Evolutionary conservation across 2,113 vertebrate species (phyloP).

Genomic region (Maylandia zebra): DNA sequence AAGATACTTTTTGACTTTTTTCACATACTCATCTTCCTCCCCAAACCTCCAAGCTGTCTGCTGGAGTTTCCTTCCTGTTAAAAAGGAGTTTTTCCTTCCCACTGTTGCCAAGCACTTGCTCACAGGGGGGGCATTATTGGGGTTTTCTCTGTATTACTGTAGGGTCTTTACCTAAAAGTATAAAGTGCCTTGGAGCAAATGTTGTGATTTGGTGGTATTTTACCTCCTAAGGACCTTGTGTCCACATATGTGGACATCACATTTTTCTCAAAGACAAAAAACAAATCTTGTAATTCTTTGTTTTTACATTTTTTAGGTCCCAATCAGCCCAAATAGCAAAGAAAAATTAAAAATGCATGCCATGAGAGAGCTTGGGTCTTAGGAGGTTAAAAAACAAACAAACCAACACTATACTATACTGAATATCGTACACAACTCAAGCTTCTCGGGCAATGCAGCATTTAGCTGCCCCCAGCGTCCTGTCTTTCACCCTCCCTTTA

Average conservation of each 20-base stretch:
- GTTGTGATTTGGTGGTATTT: not conserved
- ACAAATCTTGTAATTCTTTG: not conserved
- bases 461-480: not conserved
- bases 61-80: not conserved
- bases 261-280: not conserved
- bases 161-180: not conserved
- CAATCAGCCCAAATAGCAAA: not conserved
- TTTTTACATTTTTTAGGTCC: not conserved
- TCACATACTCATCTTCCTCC: not conserved
- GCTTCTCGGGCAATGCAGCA: not conserved
- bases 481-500: not conserved
- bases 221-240: not conserved
- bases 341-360: not conserved
- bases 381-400: not conserved
- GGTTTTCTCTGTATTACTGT: not conserved
- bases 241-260: not conserved
- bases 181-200: not conserved
- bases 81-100: not conserved
- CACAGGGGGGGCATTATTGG: not conserved
- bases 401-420: not conserved
- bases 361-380: not conserved
- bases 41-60: rapidly evolving
- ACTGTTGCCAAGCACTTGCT: not conserved
- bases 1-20: not conserved
- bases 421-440: not conserved